A percentile compares a stretch with the other conserved stretches of the same genome.
Conservation (phyloP, 2,888 invertebrate species). For the Willowsia nigromaculata region DNA sequence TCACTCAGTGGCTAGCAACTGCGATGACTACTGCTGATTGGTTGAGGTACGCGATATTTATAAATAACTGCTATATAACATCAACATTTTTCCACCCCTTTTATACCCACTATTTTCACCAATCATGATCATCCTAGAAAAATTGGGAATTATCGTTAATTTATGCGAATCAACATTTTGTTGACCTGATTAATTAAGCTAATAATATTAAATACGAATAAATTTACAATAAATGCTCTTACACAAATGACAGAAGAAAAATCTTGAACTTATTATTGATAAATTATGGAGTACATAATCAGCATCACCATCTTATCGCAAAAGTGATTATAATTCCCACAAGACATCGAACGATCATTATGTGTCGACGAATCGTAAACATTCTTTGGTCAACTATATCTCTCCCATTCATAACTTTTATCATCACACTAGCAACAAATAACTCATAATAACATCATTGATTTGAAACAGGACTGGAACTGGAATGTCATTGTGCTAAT, state of each 20-base stretch:
- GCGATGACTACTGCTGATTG: too few relatives aligned
- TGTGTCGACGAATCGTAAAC: background rate
- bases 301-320: background rate
- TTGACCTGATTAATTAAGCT: conserved; percentile 27
- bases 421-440: background rate
- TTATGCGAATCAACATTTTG: background rate
- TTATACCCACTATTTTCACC: conserved; percentile 13
- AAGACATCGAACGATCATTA: conserved; percentile 18
- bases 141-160: background rate
- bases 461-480: background rate
- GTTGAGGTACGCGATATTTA: background rate
- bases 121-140: background rate
- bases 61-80: background rate
- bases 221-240: background rate
- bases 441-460: conserved; percentile 4
- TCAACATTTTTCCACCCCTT: conserved; percentile 32
- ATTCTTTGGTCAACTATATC: background rate
- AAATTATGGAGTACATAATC: background rate
- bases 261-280: background rate
- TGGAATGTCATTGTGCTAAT: background rate
- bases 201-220: background rate
- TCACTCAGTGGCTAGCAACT: too few relatives aligned
- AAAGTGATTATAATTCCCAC: background rate
- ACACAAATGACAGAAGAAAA: background rate
- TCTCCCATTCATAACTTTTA: background rate